Base-by-base conservation (phyloP, 2,888 invertebrate species). In the Hypselothyrea guttata region DNA sequence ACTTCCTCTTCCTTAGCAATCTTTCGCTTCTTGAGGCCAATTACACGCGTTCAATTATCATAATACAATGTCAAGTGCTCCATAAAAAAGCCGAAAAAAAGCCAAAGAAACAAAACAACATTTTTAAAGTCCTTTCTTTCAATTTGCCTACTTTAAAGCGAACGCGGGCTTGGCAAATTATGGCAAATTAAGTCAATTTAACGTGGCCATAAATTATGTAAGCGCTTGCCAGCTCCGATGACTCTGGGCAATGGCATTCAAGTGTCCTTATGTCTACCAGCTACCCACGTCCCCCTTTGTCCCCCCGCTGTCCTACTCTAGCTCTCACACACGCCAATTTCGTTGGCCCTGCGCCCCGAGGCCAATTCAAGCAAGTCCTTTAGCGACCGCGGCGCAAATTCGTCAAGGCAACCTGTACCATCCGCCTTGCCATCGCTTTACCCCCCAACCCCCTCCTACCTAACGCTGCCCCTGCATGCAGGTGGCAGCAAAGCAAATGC, bases 21-120 rank as follows among this genome's bases (percentile, higher is more conserved):
- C 37, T 45, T 33, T 45, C 45, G 65, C 81, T 61, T 70, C 81
- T 82, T 71, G 71, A 69, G 81, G 85, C 75, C 87, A 87, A 87
- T 87, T 87, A 86, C 79, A 86, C 71, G 86, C 84, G 74, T 79
- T 81, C 86, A 85, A 86, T 86, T 86, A 81, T 84, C 72, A 77
- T 86, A 84, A 86, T 72, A 79, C 79, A 76, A 81, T 85, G 75
- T 78, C 67, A 68, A 67, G 76, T 63, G 46, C 33, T 13, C 49
- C 56, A 57, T 13, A 35, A 28, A 45, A 33, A 35, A 47, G 8
- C 4, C 1, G 27, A 33, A 31, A 41, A 13, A 27, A 12, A 16
- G n/a, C n/a, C n/a, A 22, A 11, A 11, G 47, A 48, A 34, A 28
- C 40, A 30, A 7, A 5, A 40, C 22, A 22, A 12, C 37, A 34